phyloP scores from a whole-genome alignment of 2,113 vertebrate genomes.

The Tichodroma muraria region DNA sequence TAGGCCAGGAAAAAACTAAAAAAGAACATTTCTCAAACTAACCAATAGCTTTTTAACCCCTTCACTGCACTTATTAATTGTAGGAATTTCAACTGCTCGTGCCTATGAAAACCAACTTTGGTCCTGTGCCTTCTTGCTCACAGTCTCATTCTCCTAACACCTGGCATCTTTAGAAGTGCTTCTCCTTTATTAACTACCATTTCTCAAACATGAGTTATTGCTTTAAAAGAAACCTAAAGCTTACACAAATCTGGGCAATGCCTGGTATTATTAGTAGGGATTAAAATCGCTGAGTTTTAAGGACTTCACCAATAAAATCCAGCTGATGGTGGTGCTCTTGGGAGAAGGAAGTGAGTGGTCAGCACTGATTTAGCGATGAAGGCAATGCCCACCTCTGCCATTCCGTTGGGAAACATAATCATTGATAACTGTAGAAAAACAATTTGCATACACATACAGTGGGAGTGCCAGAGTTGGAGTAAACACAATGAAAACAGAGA shows the following conservation, averaged over 20 bases:
- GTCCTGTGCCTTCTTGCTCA: neutral
- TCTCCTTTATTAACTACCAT: neutral
- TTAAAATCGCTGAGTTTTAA: neutral
- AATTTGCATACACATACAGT: neutral
- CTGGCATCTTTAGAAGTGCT: neutral
- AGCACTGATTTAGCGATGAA: neutral
- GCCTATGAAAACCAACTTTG: neutral
- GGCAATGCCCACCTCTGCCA: neutral
- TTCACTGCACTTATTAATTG: slow-evolving; percentile 61
- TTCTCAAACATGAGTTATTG: neutral
- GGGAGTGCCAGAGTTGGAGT: neutral
- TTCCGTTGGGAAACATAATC: neutral
- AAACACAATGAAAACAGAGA: neutral
- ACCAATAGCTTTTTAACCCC: slow-evolving; percentile 75
- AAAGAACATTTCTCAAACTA: slow-evolving; percentile 80
- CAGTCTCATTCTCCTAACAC: neutral
- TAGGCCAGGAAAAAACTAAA: slow-evolving; percentile 75
- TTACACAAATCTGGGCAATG: neutral
- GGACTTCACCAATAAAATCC: neutral
- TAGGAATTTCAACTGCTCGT: neutral
- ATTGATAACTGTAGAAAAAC: neutral
- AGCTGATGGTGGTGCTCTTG: neutral
- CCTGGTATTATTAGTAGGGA: neutral
- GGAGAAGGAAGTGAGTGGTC: neutral
- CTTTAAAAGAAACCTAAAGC: neutral